Evolutionary conservation across 2,888 invertebrate genomes (phyloP).

Genomic region (Heliconius ethilla): DNA sequence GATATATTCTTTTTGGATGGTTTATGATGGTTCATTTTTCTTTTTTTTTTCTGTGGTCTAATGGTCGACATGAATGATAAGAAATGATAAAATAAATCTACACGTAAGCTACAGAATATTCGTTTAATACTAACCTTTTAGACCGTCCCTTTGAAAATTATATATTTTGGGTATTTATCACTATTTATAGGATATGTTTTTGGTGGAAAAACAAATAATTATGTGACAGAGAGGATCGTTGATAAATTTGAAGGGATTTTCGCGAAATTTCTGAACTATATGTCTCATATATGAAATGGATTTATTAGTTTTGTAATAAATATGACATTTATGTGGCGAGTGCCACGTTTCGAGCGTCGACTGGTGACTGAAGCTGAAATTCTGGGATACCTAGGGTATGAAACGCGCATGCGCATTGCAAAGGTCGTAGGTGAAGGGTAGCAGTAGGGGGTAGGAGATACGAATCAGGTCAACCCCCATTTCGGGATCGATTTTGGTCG

Average conservation of each 20-base stretch:
- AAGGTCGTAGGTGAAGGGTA: conserved; percentile 64
- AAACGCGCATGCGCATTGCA: conserved; percentile 65
- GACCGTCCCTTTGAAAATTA: conserved; percentile 18
- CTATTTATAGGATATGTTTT: conserved; percentile 78
- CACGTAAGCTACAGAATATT: conserved; percentile 9
- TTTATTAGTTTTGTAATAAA: conserved; percentile 43
- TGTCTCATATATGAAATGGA: conserved; percentile 72
- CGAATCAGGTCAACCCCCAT: conserved; percentile 60
- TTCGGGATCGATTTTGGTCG: conserved; percentile 33
- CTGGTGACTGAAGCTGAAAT: conserved; percentile 57
- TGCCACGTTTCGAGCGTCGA: conserved; percentile 41
- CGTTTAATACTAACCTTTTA: conserved; percentile 34
- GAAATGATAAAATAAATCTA: conserved; percentile 21
- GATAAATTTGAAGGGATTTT: conserved; percentile 56
- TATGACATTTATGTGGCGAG: conserved; percentile 49
- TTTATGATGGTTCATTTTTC: neutral
- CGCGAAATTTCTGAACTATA: conserved; percentile 50
- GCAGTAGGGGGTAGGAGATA: conserved; percentile 52
- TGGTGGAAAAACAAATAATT: conserved; percentile 73
- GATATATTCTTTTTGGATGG: neutral
- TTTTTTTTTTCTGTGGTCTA: conserved; percentile 8
- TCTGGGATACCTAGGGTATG: conserved; percentile 51
- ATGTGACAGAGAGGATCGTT: conserved; percentile 67
- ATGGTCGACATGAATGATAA: conserved; percentile 43
- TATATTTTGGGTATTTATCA: conserved; percentile 48